Base-by-base conservation (phyloP, 2,113 vertebrate species). In the Anoura caudifer region DNA sequence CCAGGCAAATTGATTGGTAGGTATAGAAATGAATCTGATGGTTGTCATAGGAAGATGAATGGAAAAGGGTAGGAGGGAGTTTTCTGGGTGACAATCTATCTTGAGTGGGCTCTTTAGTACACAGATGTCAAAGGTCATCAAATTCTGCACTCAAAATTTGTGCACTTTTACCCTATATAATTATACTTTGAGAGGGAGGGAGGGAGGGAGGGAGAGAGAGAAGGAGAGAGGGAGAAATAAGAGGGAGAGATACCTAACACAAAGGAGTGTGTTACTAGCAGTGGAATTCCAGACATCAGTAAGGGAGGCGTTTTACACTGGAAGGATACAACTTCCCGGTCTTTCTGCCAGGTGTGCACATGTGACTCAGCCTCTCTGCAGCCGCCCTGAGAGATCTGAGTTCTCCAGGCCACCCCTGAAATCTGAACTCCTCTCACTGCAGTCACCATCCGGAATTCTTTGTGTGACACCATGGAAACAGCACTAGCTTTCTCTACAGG, bases 391-490 rank as follows among this genome's bases (percentile, higher is more conserved):
- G 43, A 85, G 92, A 75, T 50, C 38, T 67, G n/a, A 75, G n/a
- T 73, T 61, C 17, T 1, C 26, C 11, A 4, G 2, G 22, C 16
- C 8, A n/a, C 16, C 83, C 69, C 65, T 77, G 73, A 75, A 38
- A 75, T 72, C 43, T 54, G 87, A 75, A 36, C 56, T 16, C 38
- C 28, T 75, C 84, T 19, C 56, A 20, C 47, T n/a, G 10, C 26
- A 82, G 22, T 24, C 24, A 6, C 19, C 76, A 17, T 8, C 56
- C 94, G 38, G 43, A 54, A 96, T 91, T 86, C 92, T 72, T 36
- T 43, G 41, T 13, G 47, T n/a, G 70, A 76, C 92, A 38, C 96
- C 97, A 94, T 93, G 91, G 97, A 97, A 97, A 97, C 87, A 1
- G 63, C 2, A 8, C 43, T 43, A 6, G 65, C 28, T 95, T 95